These are phyloP conservation scores for Patiria pectinifera DNA, from an alignment of 53 echinoderm and acorn worm genomes.

Conservation along the genomic window DNA sequence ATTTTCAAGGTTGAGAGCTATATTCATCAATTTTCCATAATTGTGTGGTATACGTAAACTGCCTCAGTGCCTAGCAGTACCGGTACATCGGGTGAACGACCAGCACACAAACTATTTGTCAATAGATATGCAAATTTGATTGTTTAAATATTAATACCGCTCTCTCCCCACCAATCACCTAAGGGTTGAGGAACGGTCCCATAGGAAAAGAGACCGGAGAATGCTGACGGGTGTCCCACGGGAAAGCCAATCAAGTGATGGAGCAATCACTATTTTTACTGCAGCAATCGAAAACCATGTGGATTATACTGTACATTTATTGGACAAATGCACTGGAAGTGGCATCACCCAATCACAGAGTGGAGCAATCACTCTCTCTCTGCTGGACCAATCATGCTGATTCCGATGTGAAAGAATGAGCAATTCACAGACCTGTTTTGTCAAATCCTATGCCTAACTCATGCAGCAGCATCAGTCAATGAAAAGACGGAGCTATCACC, in stretches of 20 bases:
- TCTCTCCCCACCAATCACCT: background rate
- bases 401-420: background rate
- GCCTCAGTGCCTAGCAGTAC: too few species aligned
- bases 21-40: background rate
- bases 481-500: background rate
- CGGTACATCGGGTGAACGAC: background rate
- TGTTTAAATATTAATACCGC: slow-evolving; percentile 14
- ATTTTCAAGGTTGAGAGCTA: background rate
- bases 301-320: too few species aligned
- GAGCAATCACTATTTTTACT: slow-evolving; percentile 22
- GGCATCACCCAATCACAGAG: too few species aligned
- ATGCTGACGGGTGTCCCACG: background rate
- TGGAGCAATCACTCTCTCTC: too few species aligned
- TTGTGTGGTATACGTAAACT: background rate
- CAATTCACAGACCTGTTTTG: background rate
- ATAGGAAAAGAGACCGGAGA: background rate
- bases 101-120: background rate
- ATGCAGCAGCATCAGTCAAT: background rate
- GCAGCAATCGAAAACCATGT: background rate
- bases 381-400: background rate
- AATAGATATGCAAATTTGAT: slow-evolving; percentile 25
- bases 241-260: background rate
- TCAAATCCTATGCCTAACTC: background rate
- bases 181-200: background rate
- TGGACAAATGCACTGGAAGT: too few species aligned